Conservation (phyloP, 2,888 invertebrate species). For the Phrixothrix hirtus region DNA sequence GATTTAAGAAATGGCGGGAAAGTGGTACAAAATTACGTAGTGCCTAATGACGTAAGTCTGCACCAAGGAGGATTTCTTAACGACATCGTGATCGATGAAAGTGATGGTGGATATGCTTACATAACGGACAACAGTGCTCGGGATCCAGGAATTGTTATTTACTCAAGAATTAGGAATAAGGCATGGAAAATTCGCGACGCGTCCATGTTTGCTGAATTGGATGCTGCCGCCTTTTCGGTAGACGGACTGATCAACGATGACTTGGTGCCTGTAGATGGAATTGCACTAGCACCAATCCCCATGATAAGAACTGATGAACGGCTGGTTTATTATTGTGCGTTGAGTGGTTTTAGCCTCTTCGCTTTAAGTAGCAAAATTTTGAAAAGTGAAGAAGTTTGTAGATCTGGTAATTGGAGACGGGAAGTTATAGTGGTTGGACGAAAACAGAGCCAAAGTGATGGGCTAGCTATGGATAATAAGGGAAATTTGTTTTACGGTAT, state of each 20-base stretch:
- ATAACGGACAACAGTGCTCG: slow-evolving; percentile 69
- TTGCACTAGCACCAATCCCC: slow-evolving; percentile 70
- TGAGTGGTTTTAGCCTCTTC: slow-evolving; percentile 57
- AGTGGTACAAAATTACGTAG: slow-evolving; percentile 62
- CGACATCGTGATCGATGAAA: slow-evolving; percentile 72
- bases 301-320: slow-evolving; percentile 34
- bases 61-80: slow-evolving; percentile 65
- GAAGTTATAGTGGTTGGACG: slow-evolving; percentile 52
- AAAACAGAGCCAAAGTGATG: slow-evolving; percentile 68
- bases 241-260: slow-evolving; percentile 61
- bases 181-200: slow-evolving; percentile 70
- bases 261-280: slow-evolving; percentile 68
- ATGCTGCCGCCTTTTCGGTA: slow-evolving; percentile 64
- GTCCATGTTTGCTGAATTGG: slow-evolving; percentile 66
- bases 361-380: slow-evolving; percentile 65
- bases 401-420: slow-evolving; percentile 42
- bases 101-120: slow-evolving; percentile 69
- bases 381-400: slow-evolving; percentile 59
- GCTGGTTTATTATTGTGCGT: slow-evolving; percentile 43
- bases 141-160: slow-evolving; percentile 74
- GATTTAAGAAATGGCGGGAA: slow-evolving; percentile 62
- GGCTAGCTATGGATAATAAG: slow-evolving; percentile 66
- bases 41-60: slow-evolving; percentile 63
- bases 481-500: slow-evolving; percentile 71
- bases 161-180: slow-evolving; percentile 64